These are phyloP conservation scores for Sciurus carolinensis DNA, from an alignment of 2,797 vertebrate genomes.

Conservation along the genomic window DNA sequence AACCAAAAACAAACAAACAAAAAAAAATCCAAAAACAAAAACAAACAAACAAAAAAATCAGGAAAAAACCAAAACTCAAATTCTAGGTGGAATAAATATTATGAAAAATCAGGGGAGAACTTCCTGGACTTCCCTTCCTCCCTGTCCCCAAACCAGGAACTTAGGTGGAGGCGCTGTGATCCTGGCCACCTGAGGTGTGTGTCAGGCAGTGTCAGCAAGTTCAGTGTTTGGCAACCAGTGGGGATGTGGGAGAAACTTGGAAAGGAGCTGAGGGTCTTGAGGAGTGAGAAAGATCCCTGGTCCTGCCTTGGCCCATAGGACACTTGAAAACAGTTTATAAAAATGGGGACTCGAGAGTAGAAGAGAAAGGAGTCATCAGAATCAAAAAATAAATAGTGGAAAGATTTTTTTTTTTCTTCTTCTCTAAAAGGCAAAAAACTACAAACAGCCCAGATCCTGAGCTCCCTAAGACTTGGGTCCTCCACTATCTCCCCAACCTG, in stretches of 20 bases:
- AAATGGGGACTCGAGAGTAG: constrained; percentile 71
- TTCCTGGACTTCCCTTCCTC: constrained; percentile 40
- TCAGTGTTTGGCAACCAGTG: constrained; percentile 78
- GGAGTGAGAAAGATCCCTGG: not conserved
- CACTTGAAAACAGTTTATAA: constrained; percentile 79
- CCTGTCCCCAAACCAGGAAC: constrained; percentile 29
- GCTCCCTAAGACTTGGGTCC: constrained; percentile 65
- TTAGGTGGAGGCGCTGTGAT: not conserved
- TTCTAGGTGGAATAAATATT: constrained; percentile 44
- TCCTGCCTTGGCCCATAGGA: not conserved
- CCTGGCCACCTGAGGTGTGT: not conserved
- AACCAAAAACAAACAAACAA: too few relatives aligned
- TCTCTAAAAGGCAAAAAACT: constrained; percentile 86
- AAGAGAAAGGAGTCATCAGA: constrained; percentile 76
- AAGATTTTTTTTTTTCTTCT: constrained; percentile 74
- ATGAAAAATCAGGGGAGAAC: constrained; percentile 64
- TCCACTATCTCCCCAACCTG: constrained; percentile 58
- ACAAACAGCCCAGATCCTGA: constrained; percentile 81
- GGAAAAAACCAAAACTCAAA: constrained; percentile 57
- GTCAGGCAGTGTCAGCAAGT: not conserved
- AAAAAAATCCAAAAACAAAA: not conserved
- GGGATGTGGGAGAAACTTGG: not conserved
- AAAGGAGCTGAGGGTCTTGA: not conserved
- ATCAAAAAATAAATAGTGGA: constrained; percentile 82
- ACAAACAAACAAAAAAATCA: not conserved